phyloP scores from a whole-genome alignment of 2,113 vertebrate species.

The Laticauda colubrina region DNA sequence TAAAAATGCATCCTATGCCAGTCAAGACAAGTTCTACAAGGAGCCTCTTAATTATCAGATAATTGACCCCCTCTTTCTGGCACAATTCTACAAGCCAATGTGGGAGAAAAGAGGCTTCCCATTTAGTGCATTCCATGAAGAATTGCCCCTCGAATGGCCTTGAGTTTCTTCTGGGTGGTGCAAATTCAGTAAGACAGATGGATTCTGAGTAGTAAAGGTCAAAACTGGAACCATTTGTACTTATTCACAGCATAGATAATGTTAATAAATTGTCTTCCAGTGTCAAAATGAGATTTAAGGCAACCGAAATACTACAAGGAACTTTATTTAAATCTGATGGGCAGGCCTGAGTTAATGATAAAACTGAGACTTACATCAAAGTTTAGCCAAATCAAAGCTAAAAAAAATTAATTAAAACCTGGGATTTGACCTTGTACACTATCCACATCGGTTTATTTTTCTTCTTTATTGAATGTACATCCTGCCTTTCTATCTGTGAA shows the following conservation, averaged over 20 bases:
- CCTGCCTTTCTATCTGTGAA: not conserved
- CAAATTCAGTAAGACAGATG: not conserved
- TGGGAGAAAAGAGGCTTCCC: not conserved
- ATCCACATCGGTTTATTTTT: not conserved
- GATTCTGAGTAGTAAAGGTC: not conserved
- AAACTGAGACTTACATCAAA: not conserved
- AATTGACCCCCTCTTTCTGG: accelerated
- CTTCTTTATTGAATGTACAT: not conserved
- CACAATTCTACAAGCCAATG: not conserved
- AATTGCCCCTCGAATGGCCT: not conserved
- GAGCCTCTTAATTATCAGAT: not conserved
- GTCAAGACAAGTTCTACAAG: accelerated
- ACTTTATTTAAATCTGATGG: not conserved
- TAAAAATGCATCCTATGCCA: not conserved
- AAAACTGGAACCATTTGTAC: not conserved
- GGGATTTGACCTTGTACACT: not conserved
- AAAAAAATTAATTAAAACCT: not conserved
- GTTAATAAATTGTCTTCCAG: not conserved
- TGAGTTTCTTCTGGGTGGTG: not conserved
- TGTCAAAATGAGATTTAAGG: not conserved
- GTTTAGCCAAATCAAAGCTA: not conserved
- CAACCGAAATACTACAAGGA: not conserved
- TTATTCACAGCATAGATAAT: not conserved
- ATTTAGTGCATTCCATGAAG: not conserved
- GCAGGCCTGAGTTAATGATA: not conserved